Base-by-base conservation (phyloP, 2,888 invertebrate species). In the Lithophane ornitopus region DNA sequence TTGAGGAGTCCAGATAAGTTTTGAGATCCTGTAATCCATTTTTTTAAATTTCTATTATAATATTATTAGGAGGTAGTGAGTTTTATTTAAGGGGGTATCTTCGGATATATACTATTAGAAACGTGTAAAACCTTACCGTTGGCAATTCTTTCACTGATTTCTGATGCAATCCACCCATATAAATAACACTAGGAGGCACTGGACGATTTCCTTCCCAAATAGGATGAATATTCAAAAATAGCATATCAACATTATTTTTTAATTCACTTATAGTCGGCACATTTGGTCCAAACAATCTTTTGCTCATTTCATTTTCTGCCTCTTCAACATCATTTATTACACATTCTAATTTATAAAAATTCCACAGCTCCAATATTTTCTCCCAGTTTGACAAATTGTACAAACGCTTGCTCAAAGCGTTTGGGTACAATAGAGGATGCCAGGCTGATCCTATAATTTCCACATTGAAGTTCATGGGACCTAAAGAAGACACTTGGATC, bases 161-260 rank as follows among this genome's bases (percentile, higher is more conserved):
- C 3, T 71, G 75, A 69, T 81, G 85, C 41, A 84, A 26, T 22
- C 95, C 95, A 59, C 95, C 95, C 66, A 95, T 88, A 71, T 92
- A 93, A 7, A 96, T 78, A 14, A 95, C 88, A 78, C 90, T 91
- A 0, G 96, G 94, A 8, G 95, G 92, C 14, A 93, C 86, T 2
- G 97, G 96, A n/a, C 93, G 88, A 70, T 92, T 91, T 0, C 78
- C 86, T 44, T 90, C 91, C 89, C 93, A 93, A 8, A 93, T 78
- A 0, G 93, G 93, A 88, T 96, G 92, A 1, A 90, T 86, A 81
- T 96, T 96, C 3, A 95, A 71, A 77, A 96, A 92, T 19, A 95
- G 70, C 90, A 96, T 87, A 69, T 94, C 92, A 12, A 94, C 87
- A 73, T 91, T 91, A 28, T 90, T 84, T 28, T 70, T 77, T 22